phyloP scores from a whole-genome alignment of 2,797 vertebrate species.

The Phrynocephalus forsythii region DNA sequence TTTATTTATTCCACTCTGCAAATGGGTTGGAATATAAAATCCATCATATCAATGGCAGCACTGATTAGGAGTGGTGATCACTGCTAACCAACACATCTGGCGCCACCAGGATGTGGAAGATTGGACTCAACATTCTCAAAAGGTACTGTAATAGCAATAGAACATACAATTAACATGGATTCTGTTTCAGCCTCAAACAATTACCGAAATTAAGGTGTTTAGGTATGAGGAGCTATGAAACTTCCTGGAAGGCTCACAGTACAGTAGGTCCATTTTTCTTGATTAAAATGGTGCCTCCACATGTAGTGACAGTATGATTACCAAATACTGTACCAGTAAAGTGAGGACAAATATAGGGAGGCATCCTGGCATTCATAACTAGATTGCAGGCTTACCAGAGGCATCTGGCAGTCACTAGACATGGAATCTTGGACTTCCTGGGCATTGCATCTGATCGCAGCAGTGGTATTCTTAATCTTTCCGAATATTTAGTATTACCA shows the following conservation, averaged over 20 bases:
- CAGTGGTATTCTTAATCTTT: not conserved
- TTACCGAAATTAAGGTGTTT: not conserved
- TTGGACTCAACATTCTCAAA: not conserved
- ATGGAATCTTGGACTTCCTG: not conserved
- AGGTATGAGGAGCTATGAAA: not conserved
- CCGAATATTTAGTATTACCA: not conserved
- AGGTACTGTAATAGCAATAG: too few species aligned
- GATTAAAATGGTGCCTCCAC: too few species aligned
- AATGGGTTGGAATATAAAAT: not conserved
- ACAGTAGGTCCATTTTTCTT: too few species aligned
- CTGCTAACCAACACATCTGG: not conserved
- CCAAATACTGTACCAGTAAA: too few species aligned
- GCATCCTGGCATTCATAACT: not conserved
- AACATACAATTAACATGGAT: not conserved
- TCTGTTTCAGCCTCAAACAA: not conserved
- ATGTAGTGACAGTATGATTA: too few species aligned
- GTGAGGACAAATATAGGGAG: too few species aligned
- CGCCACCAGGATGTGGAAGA: not conserved
- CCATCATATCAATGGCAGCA: not conserved
- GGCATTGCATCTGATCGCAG: not conserved
- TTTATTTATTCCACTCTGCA: not conserved
- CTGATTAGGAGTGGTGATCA: not conserved
- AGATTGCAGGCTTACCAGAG: not conserved
- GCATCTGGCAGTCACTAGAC: not conserved
- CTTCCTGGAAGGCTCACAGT: too few species aligned